Conservation (phyloP, 2,797 vertebrate genomes). For the Danio jaintianensis region DNA sequence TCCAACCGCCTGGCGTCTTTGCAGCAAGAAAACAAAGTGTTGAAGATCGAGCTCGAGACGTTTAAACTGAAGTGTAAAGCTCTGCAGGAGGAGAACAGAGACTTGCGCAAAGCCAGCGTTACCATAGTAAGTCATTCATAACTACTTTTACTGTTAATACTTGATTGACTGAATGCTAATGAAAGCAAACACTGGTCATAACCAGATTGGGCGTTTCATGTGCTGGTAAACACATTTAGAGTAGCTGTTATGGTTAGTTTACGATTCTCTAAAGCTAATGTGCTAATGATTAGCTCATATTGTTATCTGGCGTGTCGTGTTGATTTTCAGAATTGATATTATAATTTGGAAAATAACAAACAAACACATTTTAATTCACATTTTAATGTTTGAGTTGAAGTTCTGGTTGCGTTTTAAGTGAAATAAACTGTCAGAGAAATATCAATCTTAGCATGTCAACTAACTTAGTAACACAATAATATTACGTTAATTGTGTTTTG, state of each 20-base stretch:
- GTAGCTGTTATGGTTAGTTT: neutral
- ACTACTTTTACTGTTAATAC: neutral
- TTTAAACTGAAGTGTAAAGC: slow-evolving; percentile 90
- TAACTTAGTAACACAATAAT: neutral
- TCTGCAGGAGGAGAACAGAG: slow-evolving; percentile 87
- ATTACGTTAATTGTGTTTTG: neutral
- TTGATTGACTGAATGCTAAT: neutral
- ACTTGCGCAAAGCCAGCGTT: slow-evolving; percentile 89
- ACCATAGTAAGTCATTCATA: slow-evolving; percentile 82
- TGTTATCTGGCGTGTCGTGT: neutral
- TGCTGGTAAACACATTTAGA: neutral
- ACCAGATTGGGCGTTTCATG: neutral
- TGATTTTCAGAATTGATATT: neutral
- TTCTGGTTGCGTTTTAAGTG: neutral
- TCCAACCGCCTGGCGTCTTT: slow-evolving; percentile 87
- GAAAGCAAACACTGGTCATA: neutral
- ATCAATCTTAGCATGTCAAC: neutral
- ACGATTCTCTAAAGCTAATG: slow-evolving; percentile 5
- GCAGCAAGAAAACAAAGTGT: slow-evolving; percentile 91
- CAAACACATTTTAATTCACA: neutral
- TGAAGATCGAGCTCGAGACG: slow-evolving; percentile 90
- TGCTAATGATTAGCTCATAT: slow-evolving; percentile 21
- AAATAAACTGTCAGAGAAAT: neutral
- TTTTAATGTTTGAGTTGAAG: neutral
- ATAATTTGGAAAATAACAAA: neutral